A percentile compares a stretch with the other conserved stretches of the same genome.
These are phyloP conservation scores for Mormyrops boulengeri DNA, from an alignment of 2,797 vertebrate species.

Conservation along the genomic window DNA sequence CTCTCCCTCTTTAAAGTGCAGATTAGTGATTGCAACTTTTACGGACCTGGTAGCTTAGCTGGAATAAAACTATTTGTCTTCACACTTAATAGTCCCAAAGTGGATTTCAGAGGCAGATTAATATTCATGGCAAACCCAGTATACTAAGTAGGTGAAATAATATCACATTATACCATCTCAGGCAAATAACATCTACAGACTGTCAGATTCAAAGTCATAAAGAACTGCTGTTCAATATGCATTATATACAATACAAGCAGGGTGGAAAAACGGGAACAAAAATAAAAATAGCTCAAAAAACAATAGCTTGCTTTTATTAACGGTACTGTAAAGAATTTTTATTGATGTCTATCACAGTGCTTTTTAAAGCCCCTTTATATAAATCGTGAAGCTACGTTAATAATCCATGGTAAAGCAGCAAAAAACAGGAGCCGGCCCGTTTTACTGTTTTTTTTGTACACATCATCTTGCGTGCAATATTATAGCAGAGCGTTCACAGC, in stretches of 20 bases:
- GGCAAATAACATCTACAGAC: constrained; percentile 17
- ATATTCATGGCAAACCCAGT: constrained; percentile 27
- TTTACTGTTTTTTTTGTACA: constrained; percentile 6
- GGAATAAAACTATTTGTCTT: constrained; percentile 33
- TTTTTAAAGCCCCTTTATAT: constrained; percentile 22
- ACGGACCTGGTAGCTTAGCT: constrained; percentile 34
- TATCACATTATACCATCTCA: constrained; percentile 1
- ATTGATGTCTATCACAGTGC: constrained; percentile 12
- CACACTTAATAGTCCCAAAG: constrained; percentile 44
- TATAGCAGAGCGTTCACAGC: constrained; percentile 29
- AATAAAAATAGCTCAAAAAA: constrained; percentile 19
- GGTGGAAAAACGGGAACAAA: not conserved
- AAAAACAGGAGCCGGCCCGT: constrained; percentile 38
- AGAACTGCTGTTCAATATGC: not conserved
- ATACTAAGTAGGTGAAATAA: constrained; percentile 15
- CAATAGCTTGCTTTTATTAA: constrained; percentile 32
- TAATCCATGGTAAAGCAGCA: constrained; percentile 23
- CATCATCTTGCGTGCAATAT: constrained; percentile 25
- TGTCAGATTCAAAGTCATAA: not conserved
- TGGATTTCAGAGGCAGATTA: constrained; percentile 33
- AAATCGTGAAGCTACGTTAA: constrained; percentile 29
- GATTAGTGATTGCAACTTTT: constrained; percentile 36
- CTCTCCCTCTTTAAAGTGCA: constrained; percentile 67
- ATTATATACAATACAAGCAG: constrained; percentile 7
- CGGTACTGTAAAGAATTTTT: constrained; percentile 23